phyloP scores from a whole-genome alignment of 2,113 vertebrate species.

The Eretmochelys imbricata region DNA sequence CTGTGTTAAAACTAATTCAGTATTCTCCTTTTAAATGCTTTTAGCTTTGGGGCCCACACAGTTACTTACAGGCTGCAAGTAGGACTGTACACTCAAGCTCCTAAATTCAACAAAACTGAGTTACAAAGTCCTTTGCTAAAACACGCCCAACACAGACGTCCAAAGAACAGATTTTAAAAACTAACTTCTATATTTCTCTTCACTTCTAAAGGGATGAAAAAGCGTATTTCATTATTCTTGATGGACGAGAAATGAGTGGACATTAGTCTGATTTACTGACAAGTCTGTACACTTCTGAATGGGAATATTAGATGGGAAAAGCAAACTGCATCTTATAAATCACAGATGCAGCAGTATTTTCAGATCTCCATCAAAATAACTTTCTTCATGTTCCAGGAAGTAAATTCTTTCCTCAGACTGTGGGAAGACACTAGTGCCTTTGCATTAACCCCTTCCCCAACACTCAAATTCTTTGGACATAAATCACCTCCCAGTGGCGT shows the following conservation, averaged over 20 bases:
- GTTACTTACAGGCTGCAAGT: accelerated
- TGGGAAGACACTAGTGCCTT: background rate
- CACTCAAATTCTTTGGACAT: accelerated
- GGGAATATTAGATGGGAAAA: background rate
- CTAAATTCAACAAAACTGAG: background rate
- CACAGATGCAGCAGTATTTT: background rate
- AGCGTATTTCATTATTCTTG: background rate
- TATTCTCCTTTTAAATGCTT: background rate
- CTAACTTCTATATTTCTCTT: background rate
- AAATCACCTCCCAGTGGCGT: too few species aligned
- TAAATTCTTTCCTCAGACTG: background rate
- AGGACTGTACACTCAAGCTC: background rate
- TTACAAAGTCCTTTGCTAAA: background rate
- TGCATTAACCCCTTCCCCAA: background rate
- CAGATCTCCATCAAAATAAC: accelerated
- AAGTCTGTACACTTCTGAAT: background rate
- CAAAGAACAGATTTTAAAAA: background rate
- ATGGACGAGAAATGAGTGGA: background rate
- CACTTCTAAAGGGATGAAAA: background rate
- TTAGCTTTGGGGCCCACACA: background rate
- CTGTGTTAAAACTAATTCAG: background rate
- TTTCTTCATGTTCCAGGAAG: background rate
- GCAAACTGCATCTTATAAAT: background rate
- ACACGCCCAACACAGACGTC: accelerated
- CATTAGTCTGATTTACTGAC: accelerated